phyloP scores from a whole-genome alignment of 2,888 invertebrate species.

The Platerodrilus igneus region DNA sequence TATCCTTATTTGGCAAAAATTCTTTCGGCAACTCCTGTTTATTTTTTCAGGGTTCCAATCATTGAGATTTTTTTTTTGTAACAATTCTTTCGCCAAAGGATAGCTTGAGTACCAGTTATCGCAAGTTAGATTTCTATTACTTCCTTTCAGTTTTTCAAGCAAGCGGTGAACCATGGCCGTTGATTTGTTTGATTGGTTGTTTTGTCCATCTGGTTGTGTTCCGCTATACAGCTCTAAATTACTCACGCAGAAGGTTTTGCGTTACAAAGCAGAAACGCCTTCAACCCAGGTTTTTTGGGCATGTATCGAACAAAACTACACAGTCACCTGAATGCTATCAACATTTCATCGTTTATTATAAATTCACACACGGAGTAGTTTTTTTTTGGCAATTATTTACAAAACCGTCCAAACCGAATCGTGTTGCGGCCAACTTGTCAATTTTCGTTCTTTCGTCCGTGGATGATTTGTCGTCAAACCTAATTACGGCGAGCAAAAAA shows the following conservation, averaged over 20 bases:
- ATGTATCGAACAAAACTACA: slow-evolving; percentile 4
- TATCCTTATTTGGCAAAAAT: slow-evolving; percentile 30
- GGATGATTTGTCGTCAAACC: slow-evolving; percentile 19
- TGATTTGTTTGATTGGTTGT: no score
- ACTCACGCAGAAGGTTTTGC: slow-evolving; percentile 21
- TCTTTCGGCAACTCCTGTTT: slow-evolving; percentile 34
- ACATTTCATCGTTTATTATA: no score
- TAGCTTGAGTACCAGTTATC: no score
- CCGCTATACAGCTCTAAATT: no score
- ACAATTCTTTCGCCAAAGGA: no score
- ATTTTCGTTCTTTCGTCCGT: no score
- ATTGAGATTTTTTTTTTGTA: slow-evolving; percentile 5
- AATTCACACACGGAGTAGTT: not conserved
- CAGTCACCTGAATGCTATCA: slow-evolving; percentile 6
- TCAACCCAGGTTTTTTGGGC: slow-evolving; percentile 25
- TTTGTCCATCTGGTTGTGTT: no score
- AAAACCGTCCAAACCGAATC: slow-evolving; percentile 4
- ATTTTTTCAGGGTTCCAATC: slow-evolving; percentile 25
- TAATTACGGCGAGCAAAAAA: slow-evolving; percentile 18
- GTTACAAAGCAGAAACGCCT: slow-evolving; percentile 26
- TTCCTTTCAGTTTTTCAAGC: no score
- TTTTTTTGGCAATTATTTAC: slow-evolving; percentile 7
- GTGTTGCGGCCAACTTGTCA: slow-evolving; percentile 9
- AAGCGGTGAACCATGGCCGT: not conserved
- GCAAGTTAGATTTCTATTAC: no score